These are phyloP conservation scores for Bombus impatiens DNA, from an alignment of 1,140 invertebrate genomes.

Conservation along the genomic window DNA sequence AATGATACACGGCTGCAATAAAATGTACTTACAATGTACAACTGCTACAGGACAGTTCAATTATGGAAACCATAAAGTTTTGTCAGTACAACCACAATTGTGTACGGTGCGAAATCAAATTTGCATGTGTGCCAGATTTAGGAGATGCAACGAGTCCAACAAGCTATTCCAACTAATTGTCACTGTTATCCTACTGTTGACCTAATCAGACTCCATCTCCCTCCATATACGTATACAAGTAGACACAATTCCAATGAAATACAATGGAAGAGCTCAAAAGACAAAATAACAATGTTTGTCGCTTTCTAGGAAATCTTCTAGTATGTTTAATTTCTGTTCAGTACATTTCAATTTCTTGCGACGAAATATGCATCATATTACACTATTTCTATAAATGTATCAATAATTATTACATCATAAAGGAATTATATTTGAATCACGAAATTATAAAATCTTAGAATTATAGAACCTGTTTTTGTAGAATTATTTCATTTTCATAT, in stretches of 20 bases:
- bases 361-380: too few relatives aligned
- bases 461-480: too few relatives aligned
- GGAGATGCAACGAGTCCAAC: conserved; percentile 51
- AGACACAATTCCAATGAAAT: not conserved
- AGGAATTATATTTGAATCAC: too few relatives aligned
- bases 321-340: too few relatives aligned
- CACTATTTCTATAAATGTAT: too few relatives aligned
- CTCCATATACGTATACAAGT: too few relatives aligned
- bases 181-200: not conserved
- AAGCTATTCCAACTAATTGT: conserved; percentile 50
- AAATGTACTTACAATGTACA: not conserved
- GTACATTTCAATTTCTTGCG: too few relatives aligned
- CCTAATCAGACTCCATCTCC: not conserved
- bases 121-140: conserved; percentile 64
- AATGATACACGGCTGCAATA: too few relatives aligned
- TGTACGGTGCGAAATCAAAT: conserved; percentile 38
- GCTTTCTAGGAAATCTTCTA: too few relatives aligned
- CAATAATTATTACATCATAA: too few relatives aligned
- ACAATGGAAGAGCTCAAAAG: not conserved
- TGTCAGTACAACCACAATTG: not conserved
- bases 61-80: conserved; percentile 27
- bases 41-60: not conserved
- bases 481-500: too few relatives aligned
- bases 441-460: too few relatives aligned
- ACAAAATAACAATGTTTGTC: not conserved